phyloP scores from a whole-genome alignment of 2,888 invertebrate species.

The Corythucha ciliata region DNA sequence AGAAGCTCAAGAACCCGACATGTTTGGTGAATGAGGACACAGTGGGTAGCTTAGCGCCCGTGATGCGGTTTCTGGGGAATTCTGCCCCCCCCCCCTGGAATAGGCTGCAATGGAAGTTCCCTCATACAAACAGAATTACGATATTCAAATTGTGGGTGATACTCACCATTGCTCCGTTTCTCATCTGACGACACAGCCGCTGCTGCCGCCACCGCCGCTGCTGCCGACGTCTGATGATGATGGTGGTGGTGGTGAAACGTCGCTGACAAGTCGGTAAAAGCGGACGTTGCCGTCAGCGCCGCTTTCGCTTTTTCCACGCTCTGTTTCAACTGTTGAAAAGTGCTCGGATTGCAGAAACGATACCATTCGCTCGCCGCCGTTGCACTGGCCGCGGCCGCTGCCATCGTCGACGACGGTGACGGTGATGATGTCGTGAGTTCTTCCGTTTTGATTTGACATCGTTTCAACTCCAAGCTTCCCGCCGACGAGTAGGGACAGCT shows the following conservation, averaged over 20 bases:
- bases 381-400: slow-evolving; percentile 33
- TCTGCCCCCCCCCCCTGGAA: too few species aligned
- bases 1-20: too few species aligned
- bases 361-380: too few species aligned
- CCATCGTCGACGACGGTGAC: too few species aligned
- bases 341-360: slow-evolving; percentile 66
- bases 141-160: background rate
- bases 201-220: too few species aligned
- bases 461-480: slow-evolving; percentile 70
- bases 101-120: too few species aligned
- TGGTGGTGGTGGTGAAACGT: too few species aligned
- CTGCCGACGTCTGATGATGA: too few species aligned
- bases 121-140: too few species aligned
- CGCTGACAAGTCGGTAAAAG: slow-evolving; percentile 53
- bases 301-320: slow-evolving; percentile 86
- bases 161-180: slow-evolving; percentile 28
- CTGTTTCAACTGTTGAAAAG: slow-evolving; percentile 81
- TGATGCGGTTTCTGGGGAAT: too few species aligned
- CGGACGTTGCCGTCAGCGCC: slow-evolving; percentile 64
- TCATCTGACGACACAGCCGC: slow-evolving; percentile 21
- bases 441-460: slow-evolving; percentile 46
- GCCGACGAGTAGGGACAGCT: slow-evolving; percentile 88
- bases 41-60: too few species aligned
- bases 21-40: too few species aligned
- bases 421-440: slow-evolving; percentile 39